Conservation (phyloP, 2,888 invertebrate genomes). For the Morpho achilles region DNA sequence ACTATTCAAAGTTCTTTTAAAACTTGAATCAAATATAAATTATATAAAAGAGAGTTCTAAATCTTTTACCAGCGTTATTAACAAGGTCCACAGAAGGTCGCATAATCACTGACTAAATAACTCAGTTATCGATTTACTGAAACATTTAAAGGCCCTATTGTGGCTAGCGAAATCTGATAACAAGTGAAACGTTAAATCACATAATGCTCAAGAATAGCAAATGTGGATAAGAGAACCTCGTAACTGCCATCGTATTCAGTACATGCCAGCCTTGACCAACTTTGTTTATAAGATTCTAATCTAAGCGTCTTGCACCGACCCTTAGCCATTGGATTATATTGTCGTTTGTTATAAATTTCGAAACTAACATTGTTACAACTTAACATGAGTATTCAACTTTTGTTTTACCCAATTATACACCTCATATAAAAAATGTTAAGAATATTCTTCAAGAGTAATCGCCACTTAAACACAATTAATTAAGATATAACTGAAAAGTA, state of each 20-base stretch:
- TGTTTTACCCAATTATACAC: too few species aligned
- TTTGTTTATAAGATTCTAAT: constrained; percentile 49
- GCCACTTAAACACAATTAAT: constrained; percentile 1
- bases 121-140: constrained; percentile 53
- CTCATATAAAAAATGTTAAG: too few species aligned
- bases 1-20: too few species aligned
- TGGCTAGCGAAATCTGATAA: constrained; percentile 70
- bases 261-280: constrained; percentile 54
- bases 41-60: too few species aligned
- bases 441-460: too few species aligned
- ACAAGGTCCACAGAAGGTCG: too few species aligned
- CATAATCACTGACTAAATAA: background rate
- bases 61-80: too few species aligned
- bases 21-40: too few species aligned
- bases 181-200: constrained; percentile 63
- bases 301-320: constrained; percentile 30
- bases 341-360: background rate
- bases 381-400: too few species aligned
- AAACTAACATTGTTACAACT: too few species aligned
- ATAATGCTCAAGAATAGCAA: constrained; percentile 62
- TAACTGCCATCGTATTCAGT: constrained; percentile 23
- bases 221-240: constrained; percentile 43
- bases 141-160: constrained; percentile 55
- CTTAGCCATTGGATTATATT: constrained; percentile 20
- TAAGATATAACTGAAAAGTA: constrained; percentile 13